A percentile compares a stretch with the other conserved stretches of the same genome.
phyloP scores from a whole-genome alignment of 2,113 vertebrate species.

The Tragelaphus imberbis region DNA sequence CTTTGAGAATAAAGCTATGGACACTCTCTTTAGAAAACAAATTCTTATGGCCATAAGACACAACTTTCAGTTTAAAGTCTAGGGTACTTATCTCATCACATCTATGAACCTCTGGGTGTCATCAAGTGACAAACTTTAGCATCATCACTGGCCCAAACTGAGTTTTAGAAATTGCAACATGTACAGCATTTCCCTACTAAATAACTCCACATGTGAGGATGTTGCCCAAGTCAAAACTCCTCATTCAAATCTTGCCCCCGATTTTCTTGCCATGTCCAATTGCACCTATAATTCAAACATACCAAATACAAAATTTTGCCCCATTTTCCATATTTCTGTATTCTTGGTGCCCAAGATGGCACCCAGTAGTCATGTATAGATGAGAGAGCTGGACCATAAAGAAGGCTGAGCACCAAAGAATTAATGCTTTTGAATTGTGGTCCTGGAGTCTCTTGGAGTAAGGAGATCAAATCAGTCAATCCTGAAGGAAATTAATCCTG shows the following conservation, averaged over 20 bases:
- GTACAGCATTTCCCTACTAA: background rate
- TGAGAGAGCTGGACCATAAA: background rate
- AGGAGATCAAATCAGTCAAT: background rate
- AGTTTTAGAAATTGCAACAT: background rate
- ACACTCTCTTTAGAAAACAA: background rate
- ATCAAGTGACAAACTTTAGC: background rate
- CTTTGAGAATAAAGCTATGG: background rate
- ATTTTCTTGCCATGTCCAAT: background rate
- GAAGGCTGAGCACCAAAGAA: background rate
- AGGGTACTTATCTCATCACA: background rate
- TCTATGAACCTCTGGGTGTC: background rate
- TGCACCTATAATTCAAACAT: background rate
- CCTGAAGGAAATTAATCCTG: background rate
- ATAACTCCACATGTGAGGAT: background rate
- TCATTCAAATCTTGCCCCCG: background rate
- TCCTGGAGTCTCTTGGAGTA: background rate
- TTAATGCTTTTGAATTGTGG: background rate
- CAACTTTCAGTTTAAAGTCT: background rate
- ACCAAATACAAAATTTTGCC: background rate
- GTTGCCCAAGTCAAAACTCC: background rate
- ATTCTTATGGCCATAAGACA: background rate
- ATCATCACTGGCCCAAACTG: background rate
- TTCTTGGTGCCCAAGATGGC: background rate
- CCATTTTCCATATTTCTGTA: background rate
- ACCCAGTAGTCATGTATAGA: background rate